Base-by-base conservation (phyloP, 2,797 vertebrate genomes). In the Enteromius fasciolatus region DNA sequence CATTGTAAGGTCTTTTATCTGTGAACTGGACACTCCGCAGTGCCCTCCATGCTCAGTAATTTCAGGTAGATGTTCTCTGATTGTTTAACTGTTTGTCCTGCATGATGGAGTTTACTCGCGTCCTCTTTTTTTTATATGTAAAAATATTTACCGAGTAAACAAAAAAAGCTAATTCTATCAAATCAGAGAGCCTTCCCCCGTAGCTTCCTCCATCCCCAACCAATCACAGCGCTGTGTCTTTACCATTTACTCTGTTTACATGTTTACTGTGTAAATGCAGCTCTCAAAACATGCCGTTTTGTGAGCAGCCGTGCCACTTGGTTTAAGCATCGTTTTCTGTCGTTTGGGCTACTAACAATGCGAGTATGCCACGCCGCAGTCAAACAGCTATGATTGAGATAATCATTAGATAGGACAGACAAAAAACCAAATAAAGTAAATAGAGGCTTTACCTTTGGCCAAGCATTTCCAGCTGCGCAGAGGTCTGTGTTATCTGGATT, bases 401-500 rank as follows among this genome's bases (percentile, higher is more conserved):
- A 54, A 78, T 78, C 63, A 54, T 78, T 68, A 78, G 31, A 67
- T 67, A 54, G 63, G 20, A 52, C 28, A 18, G 31, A 36, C 76
- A 52, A 39, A 23, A 78, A 78, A 68, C 4, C 46, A 68, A 79
- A 78, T 78, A 48, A 57, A 68, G 68, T 61, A 80, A 80, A 80
- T 72, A 70, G 52, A 72, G 20, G 7, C 25, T 69, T 79, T 79
- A 79, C 77, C 64, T 79, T 79, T 79, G 77, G 64, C 48, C 77
- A 39, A 23, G 33, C 33, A 5, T 41, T 68, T 69, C 48, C n/a
- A 68, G 48, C 64, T 57, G 77, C 5, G 6, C 46, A 67, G 61
- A 78, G 31, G 46, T 69, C 66, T 31, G 63, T 67, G 33, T 80
- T 72, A 61, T 70, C 67, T 80, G 36, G 36, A 33, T 61, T 72